Evolutionary conservation across 2,888 invertebrate species (phyloP).

Genomic region (Belgica antarctica): DNA sequence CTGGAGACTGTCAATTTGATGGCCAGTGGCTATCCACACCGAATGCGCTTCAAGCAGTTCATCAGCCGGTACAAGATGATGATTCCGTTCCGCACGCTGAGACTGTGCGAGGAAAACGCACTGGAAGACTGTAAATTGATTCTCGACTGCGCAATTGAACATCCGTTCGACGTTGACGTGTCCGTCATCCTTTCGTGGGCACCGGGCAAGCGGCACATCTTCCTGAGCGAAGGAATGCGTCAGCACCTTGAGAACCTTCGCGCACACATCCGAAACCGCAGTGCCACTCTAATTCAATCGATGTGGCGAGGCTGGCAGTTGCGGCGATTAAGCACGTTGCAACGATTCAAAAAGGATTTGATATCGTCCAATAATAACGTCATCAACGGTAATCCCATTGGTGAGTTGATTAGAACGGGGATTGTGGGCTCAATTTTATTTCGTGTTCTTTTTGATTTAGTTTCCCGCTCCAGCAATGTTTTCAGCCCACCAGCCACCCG

Average conservation of each 20-base stretch:
- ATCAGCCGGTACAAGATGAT: constrained; percentile 80
- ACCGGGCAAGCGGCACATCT: constrained; percentile 87
- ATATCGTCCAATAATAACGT: constrained; percentile 31
- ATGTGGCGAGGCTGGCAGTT: constrained; percentile 80
- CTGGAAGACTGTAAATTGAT: constrained; percentile 74
- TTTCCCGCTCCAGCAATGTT: constrained; percentile 48
- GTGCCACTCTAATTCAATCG: constrained; percentile 80
- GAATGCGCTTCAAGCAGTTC: constrained; percentile 92
- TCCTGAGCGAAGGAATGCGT: constrained; percentile 88
- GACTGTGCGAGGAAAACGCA: constrained; percentile 68
- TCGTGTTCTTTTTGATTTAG: constrained; percentile 22
- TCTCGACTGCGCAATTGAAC: constrained; percentile 68
- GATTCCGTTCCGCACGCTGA: constrained; percentile 71
- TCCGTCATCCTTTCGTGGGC: constrained; percentile 78
- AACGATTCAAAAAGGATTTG: constrained; percentile 48
- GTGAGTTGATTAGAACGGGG: constrained; percentile 20
- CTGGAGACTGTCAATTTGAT: constrained; percentile 92
- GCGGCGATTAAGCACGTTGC: constrained; percentile 64
- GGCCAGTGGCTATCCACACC: constrained; percentile 92
- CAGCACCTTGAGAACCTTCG: constrained; percentile 84
- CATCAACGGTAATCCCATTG: neutral
- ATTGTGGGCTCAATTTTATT: too few species aligned
- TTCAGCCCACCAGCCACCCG: constrained; percentile 60
- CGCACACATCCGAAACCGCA: constrained; percentile 71
- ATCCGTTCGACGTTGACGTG: constrained; percentile 60